phyloP scores from a whole-genome alignment of 2,797 vertebrate species.

The Poeciliopsis paucimaculata region DNA sequence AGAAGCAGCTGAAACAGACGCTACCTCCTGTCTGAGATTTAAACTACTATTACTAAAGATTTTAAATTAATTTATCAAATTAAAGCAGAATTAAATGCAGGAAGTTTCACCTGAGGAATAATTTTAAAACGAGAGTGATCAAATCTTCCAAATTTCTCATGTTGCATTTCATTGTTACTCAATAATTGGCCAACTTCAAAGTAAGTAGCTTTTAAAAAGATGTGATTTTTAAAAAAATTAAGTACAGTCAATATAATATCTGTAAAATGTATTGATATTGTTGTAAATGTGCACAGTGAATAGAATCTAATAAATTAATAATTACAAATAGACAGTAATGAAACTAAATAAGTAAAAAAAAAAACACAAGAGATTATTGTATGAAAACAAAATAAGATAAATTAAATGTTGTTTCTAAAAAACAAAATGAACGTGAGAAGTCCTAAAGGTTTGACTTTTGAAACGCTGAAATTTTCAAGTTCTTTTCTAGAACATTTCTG shows the following conservation, averaged over 20 bases:
- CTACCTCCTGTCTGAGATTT: background rate
- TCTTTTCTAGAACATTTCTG: too few relatives aligned
- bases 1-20: background rate
- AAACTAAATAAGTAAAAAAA: background rate
- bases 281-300: background rate
- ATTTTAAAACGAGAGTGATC: background rate
- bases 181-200: background rate
- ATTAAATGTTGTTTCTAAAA: background rate
- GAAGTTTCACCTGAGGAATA: background rate
- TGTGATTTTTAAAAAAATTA: background rate
- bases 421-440: too few relatives aligned
- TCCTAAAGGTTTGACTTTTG: too few relatives aligned
- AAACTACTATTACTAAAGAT: background rate
- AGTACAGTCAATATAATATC: background rate
- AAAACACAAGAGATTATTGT: too few relatives aligned
- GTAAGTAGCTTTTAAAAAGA: background rate
- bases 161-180: background rate
- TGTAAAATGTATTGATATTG: background rate
- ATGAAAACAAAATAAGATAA: background rate
- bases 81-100: background rate
- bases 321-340: background rate
- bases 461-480: too few relatives aligned
- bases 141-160: background rate
- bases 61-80: background rate
- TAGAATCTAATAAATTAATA: background rate